Conservation (phyloP, 2,888 invertebrate genomes). For the Arge pagana region DNA sequence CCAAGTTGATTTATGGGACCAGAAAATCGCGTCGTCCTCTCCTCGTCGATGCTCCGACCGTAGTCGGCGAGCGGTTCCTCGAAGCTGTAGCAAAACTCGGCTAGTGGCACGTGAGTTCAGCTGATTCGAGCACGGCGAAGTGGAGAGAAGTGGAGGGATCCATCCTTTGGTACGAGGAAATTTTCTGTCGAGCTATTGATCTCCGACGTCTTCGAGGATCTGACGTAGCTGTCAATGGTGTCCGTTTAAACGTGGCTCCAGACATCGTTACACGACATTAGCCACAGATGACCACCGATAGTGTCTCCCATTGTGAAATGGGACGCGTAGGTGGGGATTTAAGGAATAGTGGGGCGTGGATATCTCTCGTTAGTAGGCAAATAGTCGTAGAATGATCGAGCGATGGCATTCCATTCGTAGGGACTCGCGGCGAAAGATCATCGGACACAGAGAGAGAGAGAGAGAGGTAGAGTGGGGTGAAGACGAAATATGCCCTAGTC, state of each 20-base stretch:
- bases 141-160: too few relatives aligned
- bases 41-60: too few relatives aligned
- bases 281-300: slow-evolving; percentile 50
- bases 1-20: too few relatives aligned
- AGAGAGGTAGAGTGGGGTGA: slow-evolving; percentile 1
- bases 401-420: slow-evolving; percentile 35
- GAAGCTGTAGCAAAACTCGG: too few relatives aligned
- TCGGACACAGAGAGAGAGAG: too few relatives aligned
- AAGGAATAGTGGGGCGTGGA: slow-evolving; percentile 36
- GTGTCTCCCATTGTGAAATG: slow-evolving; percentile 49
- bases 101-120: too few relatives aligned
- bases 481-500: slow-evolving; percentile 33
- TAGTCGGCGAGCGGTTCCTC: too few relatives aligned
- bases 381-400: slow-evolving; percentile 37
- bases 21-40: too few relatives aligned
- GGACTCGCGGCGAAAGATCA: slow-evolving; percentile 12
- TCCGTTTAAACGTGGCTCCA: slow-evolving; percentile 33
- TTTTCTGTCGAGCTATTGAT: too few relatives aligned
- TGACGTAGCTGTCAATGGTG: slow-evolving; percentile 41
- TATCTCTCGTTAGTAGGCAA: slow-evolving; percentile 40
- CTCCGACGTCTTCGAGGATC: too few relatives aligned
- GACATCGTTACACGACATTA: slow-evolving; percentile 52
- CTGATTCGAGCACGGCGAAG: too few relatives aligned
- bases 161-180: too few relatives aligned
- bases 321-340: neutral